Conservation (phyloP, 1,140 invertebrate species). For the Formica exsecta region DNA sequence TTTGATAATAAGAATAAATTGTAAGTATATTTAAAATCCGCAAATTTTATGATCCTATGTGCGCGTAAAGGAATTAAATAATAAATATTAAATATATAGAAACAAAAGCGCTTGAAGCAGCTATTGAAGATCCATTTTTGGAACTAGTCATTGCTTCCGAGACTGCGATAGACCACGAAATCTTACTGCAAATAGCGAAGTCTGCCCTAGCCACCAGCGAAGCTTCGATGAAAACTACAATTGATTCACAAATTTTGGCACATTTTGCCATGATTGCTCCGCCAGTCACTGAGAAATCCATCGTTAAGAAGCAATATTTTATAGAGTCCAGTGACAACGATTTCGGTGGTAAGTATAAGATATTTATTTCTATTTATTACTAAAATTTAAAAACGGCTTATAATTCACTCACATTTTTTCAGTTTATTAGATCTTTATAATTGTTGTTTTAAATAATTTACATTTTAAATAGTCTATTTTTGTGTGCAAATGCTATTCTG, state of each 20-base stretch:
- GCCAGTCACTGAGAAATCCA: conserved; percentile 59
- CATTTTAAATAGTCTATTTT: too few relatives aligned
- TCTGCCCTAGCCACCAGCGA: conserved; percentile 74
- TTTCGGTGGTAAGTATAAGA: conserved; percentile 79
- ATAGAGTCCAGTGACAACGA: conserved; percentile 90
- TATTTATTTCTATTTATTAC: background rate
- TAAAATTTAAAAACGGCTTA: background rate
- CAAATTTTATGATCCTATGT: too few relatives aligned
- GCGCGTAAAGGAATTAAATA: conserved; percentile 7
- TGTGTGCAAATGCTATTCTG: too few relatives aligned
- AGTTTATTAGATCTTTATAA: too few relatives aligned
- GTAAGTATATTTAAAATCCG: background rate
- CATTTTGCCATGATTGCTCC: conserved; percentile 77
- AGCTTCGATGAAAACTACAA: conserved; percentile 68
- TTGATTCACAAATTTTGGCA: conserved; percentile 80
- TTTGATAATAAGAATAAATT: background rate
- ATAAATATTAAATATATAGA: conserved; percentile 12
- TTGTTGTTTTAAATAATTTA: too few relatives aligned
- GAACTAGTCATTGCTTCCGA: conserved; percentile 85
- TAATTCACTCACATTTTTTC: too few relatives aligned
- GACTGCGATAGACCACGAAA: conserved; percentile 80
- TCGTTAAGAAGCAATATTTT: conserved; percentile 79
- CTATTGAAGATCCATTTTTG: conserved; percentile 82
- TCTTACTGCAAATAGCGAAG: conserved; percentile 80
- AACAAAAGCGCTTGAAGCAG: conserved; percentile 17